phyloP scores from a whole-genome alignment of 2,888 invertebrate species.

The Mystacides longicornis region DNA sequence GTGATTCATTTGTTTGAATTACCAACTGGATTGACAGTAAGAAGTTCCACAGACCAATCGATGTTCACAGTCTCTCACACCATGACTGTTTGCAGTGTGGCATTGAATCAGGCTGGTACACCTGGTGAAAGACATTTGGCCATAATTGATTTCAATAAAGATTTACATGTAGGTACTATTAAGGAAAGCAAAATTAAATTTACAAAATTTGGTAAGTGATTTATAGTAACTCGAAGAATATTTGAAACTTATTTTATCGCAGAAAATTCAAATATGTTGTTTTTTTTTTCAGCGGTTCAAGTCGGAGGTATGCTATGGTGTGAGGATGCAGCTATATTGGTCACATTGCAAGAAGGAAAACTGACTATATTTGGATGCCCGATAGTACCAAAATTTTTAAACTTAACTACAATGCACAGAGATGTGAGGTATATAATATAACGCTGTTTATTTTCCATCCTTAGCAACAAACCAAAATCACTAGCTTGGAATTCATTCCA shows the following conservation, averaged over 20 bases:
- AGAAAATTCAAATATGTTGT: neutral
- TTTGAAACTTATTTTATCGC: too few species aligned
- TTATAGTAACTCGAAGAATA: too few species aligned
- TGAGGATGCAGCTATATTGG: constrained; percentile 41
- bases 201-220: constrained; percentile 62
- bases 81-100: constrained; percentile 71
- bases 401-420: constrained; percentile 41
- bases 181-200: constrained; percentile 58
- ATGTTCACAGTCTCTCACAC: constrained; percentile 68
- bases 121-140: constrained; percentile 75
- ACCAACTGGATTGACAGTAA: constrained; percentile 54
- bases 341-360: constrained; percentile 41
- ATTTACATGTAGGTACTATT: constrained; percentile 74
- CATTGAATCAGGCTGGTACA: constrained; percentile 78
- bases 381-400: constrained; percentile 40
- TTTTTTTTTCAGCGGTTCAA: constrained; percentile 32
- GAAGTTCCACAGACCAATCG: constrained; percentile 63
- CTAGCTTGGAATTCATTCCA: too few species aligned
- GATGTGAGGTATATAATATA: constrained; percentile 35
- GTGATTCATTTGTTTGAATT: constrained; percentile 83
- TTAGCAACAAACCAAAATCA: too few species aligned
- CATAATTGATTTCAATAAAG: constrained; percentile 81
- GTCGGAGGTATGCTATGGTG: constrained; percentile 45
- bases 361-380: constrained; percentile 46
- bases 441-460: too few species aligned